Conservation (phyloP, 2,797 vertebrate genomes). For the Rallus crepitans region DNA sequence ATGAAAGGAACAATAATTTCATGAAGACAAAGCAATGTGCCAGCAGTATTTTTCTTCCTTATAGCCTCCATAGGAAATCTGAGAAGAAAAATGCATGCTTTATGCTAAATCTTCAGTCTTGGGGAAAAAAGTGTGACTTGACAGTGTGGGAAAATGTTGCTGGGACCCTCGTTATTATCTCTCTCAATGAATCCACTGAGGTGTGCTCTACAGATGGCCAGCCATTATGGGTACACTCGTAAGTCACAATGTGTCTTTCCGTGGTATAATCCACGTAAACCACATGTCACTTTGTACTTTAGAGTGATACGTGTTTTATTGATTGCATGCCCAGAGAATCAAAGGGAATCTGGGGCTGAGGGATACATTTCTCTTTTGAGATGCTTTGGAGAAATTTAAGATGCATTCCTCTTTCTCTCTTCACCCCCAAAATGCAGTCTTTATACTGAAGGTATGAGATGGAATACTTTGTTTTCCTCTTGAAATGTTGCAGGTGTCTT, state of each 20-base stretch:
- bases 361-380: slow-evolving; percentile 3
- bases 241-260: slow-evolving; percentile 58
- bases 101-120: slow-evolving; percentile 83
- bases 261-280: slow-evolving; percentile 76
- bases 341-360: slow-evolving; percentile 69
- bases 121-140: slow-evolving; percentile 75
- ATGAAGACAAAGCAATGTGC: slow-evolving; percentile 81
- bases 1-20: slow-evolving; percentile 80
- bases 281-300: slow-evolving; percentile 56
- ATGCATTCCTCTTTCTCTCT: not conserved
- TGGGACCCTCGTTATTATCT: slow-evolving; percentile 75
- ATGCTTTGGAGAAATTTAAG: slow-evolving; percentile 42
- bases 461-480: slow-evolving; percentile 32
- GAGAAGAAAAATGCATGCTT: slow-evolving; percentile 81
- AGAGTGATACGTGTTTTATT: slow-evolving; percentile 78
- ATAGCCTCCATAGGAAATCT: slow-evolving; percentile 79
- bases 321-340: slow-evolving; percentile 79
- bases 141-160: slow-evolving; percentile 57
- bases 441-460: slow-evolving; percentile 32
- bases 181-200: slow-evolving; percentile 73
- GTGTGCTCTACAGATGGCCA: slow-evolving; percentile 17
- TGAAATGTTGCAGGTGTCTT: slow-evolving; percentile 27
- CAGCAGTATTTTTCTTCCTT: slow-evolving; percentile 79
- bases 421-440: not conserved
- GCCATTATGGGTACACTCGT: not conserved